Evolutionary conservation across 2,113 vertebrate species (phyloP).

Genomic region (Cebidichthys violaceus): DNA sequence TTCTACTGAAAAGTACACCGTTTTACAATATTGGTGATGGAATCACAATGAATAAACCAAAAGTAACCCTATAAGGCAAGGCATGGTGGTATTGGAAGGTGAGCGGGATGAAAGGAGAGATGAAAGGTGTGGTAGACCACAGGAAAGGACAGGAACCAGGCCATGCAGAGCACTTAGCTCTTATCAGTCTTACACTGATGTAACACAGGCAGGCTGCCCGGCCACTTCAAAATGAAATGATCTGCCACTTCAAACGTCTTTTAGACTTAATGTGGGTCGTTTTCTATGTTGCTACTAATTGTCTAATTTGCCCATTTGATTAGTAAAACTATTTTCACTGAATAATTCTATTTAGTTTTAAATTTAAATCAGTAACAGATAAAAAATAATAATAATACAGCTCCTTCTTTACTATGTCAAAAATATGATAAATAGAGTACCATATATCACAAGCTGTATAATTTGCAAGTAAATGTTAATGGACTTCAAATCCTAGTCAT

Average conservation of each 20-base stretch:
- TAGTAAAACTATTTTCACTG: not conserved
- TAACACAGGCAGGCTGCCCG: constrained; percentile 34
- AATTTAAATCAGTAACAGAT: not conserved
- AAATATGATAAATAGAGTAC: not conserved
- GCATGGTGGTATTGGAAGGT: constrained; percentile 47
- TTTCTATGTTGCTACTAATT: not conserved
- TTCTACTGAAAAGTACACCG: not conserved
- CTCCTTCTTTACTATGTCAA: not conserved
- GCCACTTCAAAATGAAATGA: constrained; percentile 43
- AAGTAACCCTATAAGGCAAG: constrained; percentile 33
- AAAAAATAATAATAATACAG: not conserved
- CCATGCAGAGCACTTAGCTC: constrained; percentile 62
- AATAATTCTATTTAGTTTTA: not conserved
- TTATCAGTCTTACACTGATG: constrained; percentile 56
- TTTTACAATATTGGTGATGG: not conserved
- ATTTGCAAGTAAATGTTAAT: not conserved
- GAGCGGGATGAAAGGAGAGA: constrained; percentile 67
- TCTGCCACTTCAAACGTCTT: constrained; percentile 39
- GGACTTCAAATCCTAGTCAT: not conserved
- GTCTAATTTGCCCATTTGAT: not conserved
- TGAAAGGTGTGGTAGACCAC: constrained; percentile 73
- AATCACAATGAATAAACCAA: not conserved
- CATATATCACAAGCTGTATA: not conserved
- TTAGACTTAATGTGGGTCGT: not conserved
- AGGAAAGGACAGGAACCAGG: constrained; percentile 62